phyloP scores from a whole-genome alignment of 2,797 vertebrate genomes.

The Platyrinchus mystaceus region DNA sequence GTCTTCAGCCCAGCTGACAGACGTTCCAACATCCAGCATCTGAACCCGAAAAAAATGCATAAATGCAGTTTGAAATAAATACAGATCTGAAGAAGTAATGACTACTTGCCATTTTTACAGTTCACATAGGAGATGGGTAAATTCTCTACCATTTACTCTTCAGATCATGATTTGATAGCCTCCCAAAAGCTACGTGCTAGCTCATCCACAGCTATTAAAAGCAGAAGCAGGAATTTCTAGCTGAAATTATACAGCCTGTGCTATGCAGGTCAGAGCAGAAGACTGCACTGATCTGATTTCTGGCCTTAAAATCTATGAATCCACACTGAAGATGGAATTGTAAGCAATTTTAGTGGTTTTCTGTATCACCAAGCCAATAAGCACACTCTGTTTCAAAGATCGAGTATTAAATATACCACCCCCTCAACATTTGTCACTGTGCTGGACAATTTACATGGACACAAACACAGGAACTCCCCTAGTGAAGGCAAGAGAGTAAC shows the following conservation, averaged over 20 bases:
- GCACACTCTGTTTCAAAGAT: background rate
- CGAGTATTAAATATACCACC: background rate
- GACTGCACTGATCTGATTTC: background rate
- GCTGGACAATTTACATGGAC: background rate
- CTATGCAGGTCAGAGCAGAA: background rate
- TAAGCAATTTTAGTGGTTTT: background rate
- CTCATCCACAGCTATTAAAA: background rate
- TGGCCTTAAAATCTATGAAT: slow-evolving; percentile 19
- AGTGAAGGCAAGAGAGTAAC: background rate
- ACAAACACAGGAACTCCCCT: background rate
- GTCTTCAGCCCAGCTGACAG: background rate
- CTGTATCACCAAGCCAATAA: background rate
- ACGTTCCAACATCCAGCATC: background rate
- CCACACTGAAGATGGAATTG: background rate
- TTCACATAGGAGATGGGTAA: background rate
- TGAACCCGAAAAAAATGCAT: background rate
- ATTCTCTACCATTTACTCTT: slow-evolving; percentile 29
- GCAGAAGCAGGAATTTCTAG: background rate
- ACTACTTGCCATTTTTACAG: slow-evolving; percentile 23
- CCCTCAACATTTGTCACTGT: background rate
- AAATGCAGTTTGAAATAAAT: background rate
- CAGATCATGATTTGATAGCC: slow-evolving; percentile 6
- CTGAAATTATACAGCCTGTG: slow-evolving; percentile 15
- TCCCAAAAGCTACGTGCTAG: background rate
- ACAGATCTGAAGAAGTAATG: slow-evolving; percentile 11